Conservation (phyloP, 2,888 invertebrate species). For the Andrena bucephala region DNA sequence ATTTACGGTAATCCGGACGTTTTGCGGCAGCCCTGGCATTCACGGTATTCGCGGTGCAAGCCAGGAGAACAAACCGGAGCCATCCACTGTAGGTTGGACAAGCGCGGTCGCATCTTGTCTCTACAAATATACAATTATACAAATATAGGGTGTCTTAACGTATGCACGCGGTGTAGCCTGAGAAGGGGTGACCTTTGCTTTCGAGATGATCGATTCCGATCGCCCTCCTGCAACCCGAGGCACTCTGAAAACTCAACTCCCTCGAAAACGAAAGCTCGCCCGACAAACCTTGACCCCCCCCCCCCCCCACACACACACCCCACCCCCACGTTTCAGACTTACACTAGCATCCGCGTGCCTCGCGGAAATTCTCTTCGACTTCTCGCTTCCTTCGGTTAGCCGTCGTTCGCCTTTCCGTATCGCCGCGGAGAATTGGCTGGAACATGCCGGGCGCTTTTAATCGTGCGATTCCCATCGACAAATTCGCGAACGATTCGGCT, state of each 20-base stretch:
- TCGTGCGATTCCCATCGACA: background rate
- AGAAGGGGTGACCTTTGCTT: too few relatives aligned
- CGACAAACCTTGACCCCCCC: too few relatives aligned
- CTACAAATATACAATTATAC: background rate
- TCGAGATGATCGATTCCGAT: too few relatives aligned
- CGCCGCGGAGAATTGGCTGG: background rate
- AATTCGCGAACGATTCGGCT: background rate
- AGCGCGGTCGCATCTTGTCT: background rate
- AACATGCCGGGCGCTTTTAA: background rate
- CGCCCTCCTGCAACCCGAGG: too few relatives aligned
- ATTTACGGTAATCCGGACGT: slow-evolving; percentile 3
- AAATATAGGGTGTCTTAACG: background rate
- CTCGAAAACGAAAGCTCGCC: too few relatives aligned
- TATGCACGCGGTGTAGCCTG: too few relatives aligned
- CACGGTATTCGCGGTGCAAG: background rate
- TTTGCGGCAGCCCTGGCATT: slow-evolving; percentile 1
- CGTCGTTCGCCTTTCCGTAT: background rate
- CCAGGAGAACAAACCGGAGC: background rate
- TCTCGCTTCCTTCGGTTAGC: background rate
- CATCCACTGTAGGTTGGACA: background rate
- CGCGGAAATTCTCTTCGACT: background rate
- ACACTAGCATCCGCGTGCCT: background rate
- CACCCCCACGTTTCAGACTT: background rate
- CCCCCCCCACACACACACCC: too few relatives aligned
- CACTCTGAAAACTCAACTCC: too few relatives aligned